These are phyloP conservation scores for Leucophenga maculata DNA, from an alignment of 2,888 invertebrate genomes.

Conservation along the genomic window DNA sequence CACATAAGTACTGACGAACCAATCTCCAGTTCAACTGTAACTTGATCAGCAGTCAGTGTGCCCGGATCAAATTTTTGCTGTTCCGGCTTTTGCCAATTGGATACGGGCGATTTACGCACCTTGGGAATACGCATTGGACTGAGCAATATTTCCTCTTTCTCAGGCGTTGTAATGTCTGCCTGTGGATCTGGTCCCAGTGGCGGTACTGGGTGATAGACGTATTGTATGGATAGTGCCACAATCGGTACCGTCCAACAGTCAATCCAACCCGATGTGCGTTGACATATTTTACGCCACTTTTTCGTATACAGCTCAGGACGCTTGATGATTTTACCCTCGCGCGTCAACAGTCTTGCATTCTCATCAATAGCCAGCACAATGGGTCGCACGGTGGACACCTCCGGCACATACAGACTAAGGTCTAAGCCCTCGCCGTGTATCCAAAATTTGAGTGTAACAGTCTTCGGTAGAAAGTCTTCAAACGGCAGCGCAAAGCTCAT, in stretches of 20 bases:
- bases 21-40: slow-evolving; percentile 93
- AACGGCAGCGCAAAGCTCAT: slow-evolving; percentile 95
- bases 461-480: slow-evolving; percentile 92
- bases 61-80: slow-evolving; percentile 87
- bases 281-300: slow-evolving; percentile 89
- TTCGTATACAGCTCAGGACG: slow-evolving; percentile 74
- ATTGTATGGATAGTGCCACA: slow-evolving; percentile 91
- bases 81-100: slow-evolving; percentile 79
- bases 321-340: slow-evolving; percentile 78
- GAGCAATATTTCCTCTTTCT: slow-evolving; percentile 92
- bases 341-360: slow-evolving; percentile 87
- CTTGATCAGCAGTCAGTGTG: slow-evolving; percentile 87
- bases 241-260: slow-evolving; percentile 98
- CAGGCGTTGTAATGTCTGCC: slow-evolving; percentile 93
- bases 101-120: slow-evolving; percentile 80
- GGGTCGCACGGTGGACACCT: slow-evolving; percentile 89
- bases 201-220: slow-evolving; percentile 93
- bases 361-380: slow-evolving; percentile 88
- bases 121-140: slow-evolving; percentile 93
- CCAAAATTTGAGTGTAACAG: slow-evolving; percentile 91
- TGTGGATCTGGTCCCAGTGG: slow-evolving; percentile 90
- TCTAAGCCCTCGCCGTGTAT: slow-evolving; percentile 96
- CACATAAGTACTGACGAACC: slow-evolving; percentile 93
- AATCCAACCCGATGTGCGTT: slow-evolving; percentile 85
- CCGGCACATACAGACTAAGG: slow-evolving; percentile 90